A percentile compares a stretch with the other conserved stretches of the same genome.
phyloP scores from a whole-genome alignment of 1,140 invertebrate species.

The Daktulosphaira vitifoliae region DNA sequence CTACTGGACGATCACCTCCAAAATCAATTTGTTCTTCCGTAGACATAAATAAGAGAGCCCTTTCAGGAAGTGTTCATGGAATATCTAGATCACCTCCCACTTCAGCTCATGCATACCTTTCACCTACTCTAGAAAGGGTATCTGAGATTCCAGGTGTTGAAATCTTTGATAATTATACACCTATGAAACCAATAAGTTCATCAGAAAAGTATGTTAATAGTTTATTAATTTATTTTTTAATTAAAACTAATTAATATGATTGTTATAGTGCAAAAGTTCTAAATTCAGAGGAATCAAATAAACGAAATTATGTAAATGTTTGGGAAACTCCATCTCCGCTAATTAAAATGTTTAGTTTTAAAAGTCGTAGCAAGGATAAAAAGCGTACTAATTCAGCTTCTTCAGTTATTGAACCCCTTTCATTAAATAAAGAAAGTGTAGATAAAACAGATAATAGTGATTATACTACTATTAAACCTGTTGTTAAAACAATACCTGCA shows the following conservation, averaged over 20 bases:
- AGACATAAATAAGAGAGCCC: slow-evolving; percentile 19
- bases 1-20: slow-evolving; percentile 22
- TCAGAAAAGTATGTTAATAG: slow-evolving; percentile 11
- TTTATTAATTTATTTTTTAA: not conserved
- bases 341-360: slow-evolving; percentile 17
- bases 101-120: slow-evolving; percentile 16
- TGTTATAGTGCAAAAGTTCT: not conserved
- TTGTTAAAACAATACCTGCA: not conserved
- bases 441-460: slow-evolving; percentile 14
- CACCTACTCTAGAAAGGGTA: slow-evolving; percentile 24
- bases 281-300: slow-evolving; percentile 6
- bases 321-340: slow-evolving; percentile 20
- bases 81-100: slow-evolving; percentile 28
- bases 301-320: slow-evolving; percentile 26
- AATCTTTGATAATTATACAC: slow-evolving; percentile 2
- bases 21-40: slow-evolving; percentile 19
- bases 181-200: slow-evolving; percentile 8
- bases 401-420: not conserved
- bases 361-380: slow-evolving; percentile 11
- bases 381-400: not conserved
- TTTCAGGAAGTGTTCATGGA: slow-evolving; percentile 22
- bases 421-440: not conserved
- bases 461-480: slow-evolving; percentile 17
- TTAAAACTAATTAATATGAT: not conserved
- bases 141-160: slow-evolving; percentile 17